Conservation (phyloP, 2,113 vertebrate genomes). For the Corapipo altera region DNA sequence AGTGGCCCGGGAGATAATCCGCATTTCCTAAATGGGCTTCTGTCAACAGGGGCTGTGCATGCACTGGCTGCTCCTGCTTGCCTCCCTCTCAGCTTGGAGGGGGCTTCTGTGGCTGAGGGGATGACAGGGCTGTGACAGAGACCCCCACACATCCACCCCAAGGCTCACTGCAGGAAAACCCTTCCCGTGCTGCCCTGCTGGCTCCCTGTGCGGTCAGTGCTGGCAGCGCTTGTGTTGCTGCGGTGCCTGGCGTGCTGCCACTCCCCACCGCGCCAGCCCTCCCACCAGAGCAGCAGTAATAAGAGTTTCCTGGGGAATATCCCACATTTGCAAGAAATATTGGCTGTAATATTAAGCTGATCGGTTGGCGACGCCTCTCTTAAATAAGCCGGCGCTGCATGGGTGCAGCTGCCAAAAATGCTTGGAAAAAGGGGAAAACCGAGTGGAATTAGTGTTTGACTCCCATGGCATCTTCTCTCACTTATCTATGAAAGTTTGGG, state of each 20-base stretch:
- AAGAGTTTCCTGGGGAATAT: constrained; percentile 28
- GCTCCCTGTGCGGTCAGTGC: accelerated
- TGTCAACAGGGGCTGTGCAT: not conserved
- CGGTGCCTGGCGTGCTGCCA: not conserved
- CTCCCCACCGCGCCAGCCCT: accelerated
- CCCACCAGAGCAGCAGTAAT: not conserved
- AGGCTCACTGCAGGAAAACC: not conserved
- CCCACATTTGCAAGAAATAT: constrained; percentile 6
- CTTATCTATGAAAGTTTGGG: constrained; percentile 2
- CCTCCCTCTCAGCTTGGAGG: not conserved
- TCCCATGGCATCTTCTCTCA: constrained; percentile 11
- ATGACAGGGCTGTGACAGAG: not conserved
- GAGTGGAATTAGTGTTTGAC: not conserved
- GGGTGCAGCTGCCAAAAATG: not conserved
- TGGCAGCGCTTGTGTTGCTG: not conserved
- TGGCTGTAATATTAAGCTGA: not conserved
- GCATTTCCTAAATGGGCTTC: not conserved
- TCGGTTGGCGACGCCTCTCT: not conserved
- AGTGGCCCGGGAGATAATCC: not conserved
- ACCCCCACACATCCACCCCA: accelerated
- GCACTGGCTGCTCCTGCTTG: accelerated
- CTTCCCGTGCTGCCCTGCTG: accelerated
- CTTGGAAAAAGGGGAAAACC: not conserved
- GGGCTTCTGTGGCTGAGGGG: accelerated
- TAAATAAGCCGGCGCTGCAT: not conserved